Base-by-base conservation (phyloP, 2,888 invertebrate genomes). In the Lycocerus yunnanus region DNA sequence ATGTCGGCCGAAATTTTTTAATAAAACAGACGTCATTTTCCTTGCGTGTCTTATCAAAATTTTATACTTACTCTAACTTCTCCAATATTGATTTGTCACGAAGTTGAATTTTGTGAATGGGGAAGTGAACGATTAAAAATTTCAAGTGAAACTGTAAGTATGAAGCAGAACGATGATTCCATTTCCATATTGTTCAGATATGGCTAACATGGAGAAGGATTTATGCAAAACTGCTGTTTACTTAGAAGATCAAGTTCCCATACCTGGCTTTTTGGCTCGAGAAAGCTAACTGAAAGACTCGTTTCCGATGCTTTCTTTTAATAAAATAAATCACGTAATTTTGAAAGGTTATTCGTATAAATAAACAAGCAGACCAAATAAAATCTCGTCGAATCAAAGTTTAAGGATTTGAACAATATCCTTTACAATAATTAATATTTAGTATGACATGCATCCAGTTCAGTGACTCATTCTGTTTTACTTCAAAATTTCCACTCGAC, bases 401-500 rank as follows among this genome's bases (percentile, higher is more conserved):
- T 43, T 43, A n/a, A 43, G 43, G 43, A 43, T n/a, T 43, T 1
- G 43, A 27, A 66, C 66, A 66, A 66, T 18, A 18, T 63, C 20
- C 61, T 69, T 72, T 72, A 72, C 69, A 66, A n/a, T n/a, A n/a
- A 72, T 61, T 72, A 59, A 24, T 66, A 58, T 74, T 74, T 69
- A 77, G 75, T 70, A 71, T 71, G 75, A 76, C 72, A 71, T 72
- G 69, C 63, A 74, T 76, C 70, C 78, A 70, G 75, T 76, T 78
- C 78, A 77, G 58, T 77, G 78, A 68, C 61, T 77, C 71, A 70
- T 76, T 78, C 75, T 72, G 74, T 77, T 74, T 77, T 75, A 77
- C 72, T 78, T 78, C 69, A 77, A 70, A 61, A 71, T 75, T 77
- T 78, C 77, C 77, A 77, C 78, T 77, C 71, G 78, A 77, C 71